Conservation (phyloP, 2,888 invertebrate species). For the Caenorhabditis japonica region DNA sequence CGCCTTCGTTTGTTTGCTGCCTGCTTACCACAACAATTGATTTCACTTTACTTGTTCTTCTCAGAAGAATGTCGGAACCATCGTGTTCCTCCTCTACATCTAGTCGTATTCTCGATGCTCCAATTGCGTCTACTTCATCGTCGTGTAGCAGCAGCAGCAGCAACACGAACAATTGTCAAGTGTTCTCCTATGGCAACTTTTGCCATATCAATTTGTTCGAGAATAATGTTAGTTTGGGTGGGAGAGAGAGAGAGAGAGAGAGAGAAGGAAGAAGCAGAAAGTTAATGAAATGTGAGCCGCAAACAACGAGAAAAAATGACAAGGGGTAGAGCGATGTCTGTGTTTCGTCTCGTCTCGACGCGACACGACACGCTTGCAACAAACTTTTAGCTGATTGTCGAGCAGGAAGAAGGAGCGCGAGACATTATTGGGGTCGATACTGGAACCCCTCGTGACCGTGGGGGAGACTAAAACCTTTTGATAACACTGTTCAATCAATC, state of each 20-base stretch:
- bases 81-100: conserved; percentile 19
- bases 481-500: too few species aligned
- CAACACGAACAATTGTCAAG: neutral
- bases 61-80: conserved; percentile 25
- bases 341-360: too few species aligned
- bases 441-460: too few species aligned
- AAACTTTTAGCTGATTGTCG: conserved; percentile 32
- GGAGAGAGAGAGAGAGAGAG: conserved; percentile 6
- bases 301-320: conserved; percentile 37
- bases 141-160: neutral
- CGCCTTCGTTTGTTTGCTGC: conserved; percentile 11
- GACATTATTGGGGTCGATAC: too few species aligned
- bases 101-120: conserved; percentile 4
- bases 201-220: conserved; percentile 33
- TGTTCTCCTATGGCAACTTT: conserved; percentile 44
- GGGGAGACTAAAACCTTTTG: too few species aligned
- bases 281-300: conserved; percentile 35
- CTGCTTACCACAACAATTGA: conserved; percentile 10
- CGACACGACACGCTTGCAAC: conserved; percentile 16
- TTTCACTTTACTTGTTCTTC: neutral
- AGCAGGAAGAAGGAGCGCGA: neutral
- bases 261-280: conserved; percentile 40
- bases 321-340: conserved; percentile 7
- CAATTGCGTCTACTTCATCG: conserved; percentile 13
- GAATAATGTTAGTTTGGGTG: conserved; percentile 25